A percentile compares a stretch with the other conserved stretches of the same genome.
These are phyloP conservation scores for Tetragnatha versicolor DNA, from an alignment of 1,140 invertebrate genomes.

Conservation along the genomic window DNA sequence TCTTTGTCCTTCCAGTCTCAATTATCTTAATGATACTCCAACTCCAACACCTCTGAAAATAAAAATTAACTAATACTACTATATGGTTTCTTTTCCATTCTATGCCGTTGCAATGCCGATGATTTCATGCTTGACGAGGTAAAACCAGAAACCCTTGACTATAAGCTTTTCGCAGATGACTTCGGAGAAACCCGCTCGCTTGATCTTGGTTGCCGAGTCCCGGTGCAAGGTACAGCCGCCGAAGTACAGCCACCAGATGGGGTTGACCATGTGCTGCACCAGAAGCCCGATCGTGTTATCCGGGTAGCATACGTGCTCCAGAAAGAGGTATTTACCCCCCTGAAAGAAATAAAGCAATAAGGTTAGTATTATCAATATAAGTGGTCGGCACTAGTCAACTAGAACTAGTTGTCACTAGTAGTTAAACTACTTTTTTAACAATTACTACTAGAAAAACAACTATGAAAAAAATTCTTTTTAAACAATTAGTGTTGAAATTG, in stretches of 20 bases:
- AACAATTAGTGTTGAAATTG: too few species aligned
- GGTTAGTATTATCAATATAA: too few species aligned
- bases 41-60: too few species aligned
- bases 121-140: neutral
- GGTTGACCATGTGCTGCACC: neutral
- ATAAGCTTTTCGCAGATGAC: slow-evolving; percentile 16
- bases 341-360: neutral
- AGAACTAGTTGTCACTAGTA: too few species aligned
- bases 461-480: too few species aligned
- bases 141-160: neutral
- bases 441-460: too few species aligned
- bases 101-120: neutral
- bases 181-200: slow-evolving; percentile 1
- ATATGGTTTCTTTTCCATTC: too few species aligned
- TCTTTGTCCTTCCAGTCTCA: too few species aligned
- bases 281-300: neutral
- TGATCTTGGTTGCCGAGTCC: neutral
- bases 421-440: too few species aligned
- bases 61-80: too few species aligned
- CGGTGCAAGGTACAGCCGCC: slow-evolving; percentile 5
- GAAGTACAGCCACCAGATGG: slow-evolving; percentile 13
- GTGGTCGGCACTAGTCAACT: too few species aligned
- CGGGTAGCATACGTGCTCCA: slow-evolving; percentile 11
- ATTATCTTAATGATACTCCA: too few species aligned
- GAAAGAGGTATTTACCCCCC: slow-evolving; percentile 11